Evolutionary conservation across 2,797 vertebrate genomes (phyloP).

Genomic region (Notamacropus eugenii): DNA sequence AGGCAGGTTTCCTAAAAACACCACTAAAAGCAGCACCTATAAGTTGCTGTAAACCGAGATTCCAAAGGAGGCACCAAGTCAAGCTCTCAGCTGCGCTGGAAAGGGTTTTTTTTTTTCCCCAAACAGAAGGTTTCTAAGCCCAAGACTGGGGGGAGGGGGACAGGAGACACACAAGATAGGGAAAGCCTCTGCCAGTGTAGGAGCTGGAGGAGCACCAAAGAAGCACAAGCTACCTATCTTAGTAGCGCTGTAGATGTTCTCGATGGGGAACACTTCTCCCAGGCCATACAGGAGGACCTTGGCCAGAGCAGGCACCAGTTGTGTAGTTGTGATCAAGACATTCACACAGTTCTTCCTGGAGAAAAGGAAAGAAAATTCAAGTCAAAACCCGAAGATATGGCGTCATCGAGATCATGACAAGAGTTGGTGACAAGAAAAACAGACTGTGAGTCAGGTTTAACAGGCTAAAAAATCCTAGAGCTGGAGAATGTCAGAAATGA

Average conservation of each 20-base stretch:
- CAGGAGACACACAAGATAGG: not conserved
- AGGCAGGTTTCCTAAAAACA: not conserved
- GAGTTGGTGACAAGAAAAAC: not conserved
- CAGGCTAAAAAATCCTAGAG: not conserved
- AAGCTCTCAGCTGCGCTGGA: not conserved
- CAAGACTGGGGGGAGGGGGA: not conserved
- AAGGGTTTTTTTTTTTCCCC: not conserved
- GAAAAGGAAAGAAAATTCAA: conserved; percentile 57
- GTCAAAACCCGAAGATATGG: not conserved
- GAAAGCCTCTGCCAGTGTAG: not conserved
- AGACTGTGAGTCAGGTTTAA: not conserved
- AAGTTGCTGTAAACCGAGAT: not conserved
- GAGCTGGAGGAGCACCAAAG: not conserved
- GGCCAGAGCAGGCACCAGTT: conserved; percentile 97
- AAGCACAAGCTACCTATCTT: conserved; percentile 92
- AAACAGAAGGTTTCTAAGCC: not conserved
- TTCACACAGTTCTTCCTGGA: conserved; percentile 97
- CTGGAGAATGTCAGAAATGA: not conserved
- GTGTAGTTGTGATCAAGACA: conserved; percentile 97
- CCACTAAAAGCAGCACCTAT: not conserved
- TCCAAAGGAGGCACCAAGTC: not conserved
- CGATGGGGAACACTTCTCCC: conserved; percentile 96
- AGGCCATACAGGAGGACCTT: conserved; percentile 97
- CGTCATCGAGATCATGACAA: not conserved
- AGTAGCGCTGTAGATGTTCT: conserved; percentile 99